phyloP scores from a whole-genome alignment of 2,113 vertebrate genomes.

The Corapipo altera region DNA sequence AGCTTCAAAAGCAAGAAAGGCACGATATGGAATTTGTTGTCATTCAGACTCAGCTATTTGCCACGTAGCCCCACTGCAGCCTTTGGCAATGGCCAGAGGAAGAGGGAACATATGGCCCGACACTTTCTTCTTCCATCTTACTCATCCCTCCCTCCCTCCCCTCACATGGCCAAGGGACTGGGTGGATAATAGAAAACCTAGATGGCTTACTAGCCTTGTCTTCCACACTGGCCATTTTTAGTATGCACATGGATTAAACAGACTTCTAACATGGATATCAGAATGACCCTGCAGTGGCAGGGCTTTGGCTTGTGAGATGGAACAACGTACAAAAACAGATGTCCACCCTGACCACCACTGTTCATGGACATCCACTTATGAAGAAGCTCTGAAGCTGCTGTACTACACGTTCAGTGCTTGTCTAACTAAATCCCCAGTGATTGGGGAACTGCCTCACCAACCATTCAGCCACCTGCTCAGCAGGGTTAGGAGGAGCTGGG shows the following conservation, averaged over 20 bases:
- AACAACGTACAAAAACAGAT: neutral
- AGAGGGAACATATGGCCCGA: neutral
- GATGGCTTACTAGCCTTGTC: neutral
- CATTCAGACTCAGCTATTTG: neutral
- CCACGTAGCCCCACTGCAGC: neutral
- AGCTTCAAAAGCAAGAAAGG: neutral
- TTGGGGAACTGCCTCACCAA: neutral
- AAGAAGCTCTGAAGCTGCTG: neutral
- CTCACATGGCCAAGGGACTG: neutral
- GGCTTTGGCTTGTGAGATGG: neutral
- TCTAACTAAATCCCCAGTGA: neutral
- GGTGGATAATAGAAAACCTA: neutral
- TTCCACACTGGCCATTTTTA: neutral
- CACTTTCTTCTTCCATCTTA: neutral
- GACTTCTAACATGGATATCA: neutral
- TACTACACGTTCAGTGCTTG: neutral
- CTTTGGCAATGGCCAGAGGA: neutral
- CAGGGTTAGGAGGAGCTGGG: neutral
- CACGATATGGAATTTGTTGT: neutral
- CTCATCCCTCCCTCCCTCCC: neutral
- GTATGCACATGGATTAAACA: neutral
- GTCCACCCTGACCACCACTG: neutral
- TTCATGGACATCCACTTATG: neutral
- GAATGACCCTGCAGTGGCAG: neutral
- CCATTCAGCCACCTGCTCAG: conserved; percentile 8